These are phyloP conservation scores for Spermophilus dauricus DNA, from an alignment of 2,113 vertebrate species.

Conservation along the genomic window DNA sequence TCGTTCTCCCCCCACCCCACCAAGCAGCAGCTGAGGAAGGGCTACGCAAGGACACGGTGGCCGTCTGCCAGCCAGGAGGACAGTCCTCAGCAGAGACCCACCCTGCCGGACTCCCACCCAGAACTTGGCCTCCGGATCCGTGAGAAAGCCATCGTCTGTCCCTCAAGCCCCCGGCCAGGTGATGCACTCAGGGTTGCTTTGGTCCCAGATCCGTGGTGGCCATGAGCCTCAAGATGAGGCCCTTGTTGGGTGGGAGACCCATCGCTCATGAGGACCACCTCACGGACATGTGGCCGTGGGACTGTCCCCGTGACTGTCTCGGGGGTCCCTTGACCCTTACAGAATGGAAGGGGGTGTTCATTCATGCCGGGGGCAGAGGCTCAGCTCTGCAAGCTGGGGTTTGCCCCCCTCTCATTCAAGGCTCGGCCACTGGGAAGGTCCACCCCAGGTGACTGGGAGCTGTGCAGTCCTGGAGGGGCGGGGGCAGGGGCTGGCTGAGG, in stretches of 20 bases:
- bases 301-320: too few species aligned
- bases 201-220: neutral
- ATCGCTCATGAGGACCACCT: accelerated
- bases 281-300: accelerated
- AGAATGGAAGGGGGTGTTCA: neutral
- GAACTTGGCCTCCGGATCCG: neutral
- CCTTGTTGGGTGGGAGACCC: neutral
- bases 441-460: neutral
- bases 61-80: neutral
- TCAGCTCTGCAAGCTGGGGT: neutral
- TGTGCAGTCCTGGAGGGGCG: neutral
- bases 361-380: neutral
- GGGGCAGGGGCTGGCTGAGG: too few species aligned
- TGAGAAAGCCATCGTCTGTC: accelerated
- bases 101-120: accelerated
- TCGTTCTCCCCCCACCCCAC: too few species aligned
- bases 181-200: neutral
- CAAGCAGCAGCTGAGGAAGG: neutral
- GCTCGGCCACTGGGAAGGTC: neutral
- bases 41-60: accelerated
- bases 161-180: neutral
- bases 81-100: neutral
- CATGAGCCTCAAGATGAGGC: accelerated
- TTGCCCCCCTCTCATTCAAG: neutral
- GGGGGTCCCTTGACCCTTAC: neutral